phyloP scores from a whole-genome alignment of 2,113 vertebrate genomes.

The Nanorana parkeri region DNA sequence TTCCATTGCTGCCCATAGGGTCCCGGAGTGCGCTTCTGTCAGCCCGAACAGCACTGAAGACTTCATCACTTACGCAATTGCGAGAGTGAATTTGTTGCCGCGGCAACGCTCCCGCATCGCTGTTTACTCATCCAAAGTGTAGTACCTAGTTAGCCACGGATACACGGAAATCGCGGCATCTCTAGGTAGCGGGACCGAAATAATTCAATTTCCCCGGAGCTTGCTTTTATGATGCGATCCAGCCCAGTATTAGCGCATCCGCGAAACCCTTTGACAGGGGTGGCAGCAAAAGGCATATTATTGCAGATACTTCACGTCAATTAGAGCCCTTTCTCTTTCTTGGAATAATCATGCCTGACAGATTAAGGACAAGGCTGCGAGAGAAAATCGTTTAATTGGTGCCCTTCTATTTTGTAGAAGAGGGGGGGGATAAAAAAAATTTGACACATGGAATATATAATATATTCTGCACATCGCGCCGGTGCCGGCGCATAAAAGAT shows the following conservation, averaged over 20 bases:
- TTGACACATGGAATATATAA: constrained; percentile 70
- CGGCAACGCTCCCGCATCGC: constrained; percentile 76
- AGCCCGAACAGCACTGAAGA: constrained; percentile 83
- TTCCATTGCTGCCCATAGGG: constrained; percentile 78
- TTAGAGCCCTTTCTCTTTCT: constrained; percentile 83
- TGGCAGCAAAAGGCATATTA: constrained; percentile 84
- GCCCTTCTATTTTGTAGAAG: constrained; percentile 76
- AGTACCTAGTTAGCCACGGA: constrained; percentile 81
- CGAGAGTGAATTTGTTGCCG: constrained; percentile 83
- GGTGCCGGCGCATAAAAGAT: constrained; percentile 71
- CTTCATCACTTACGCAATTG: constrained; percentile 82
- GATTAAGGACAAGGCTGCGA: constrained; percentile 82
- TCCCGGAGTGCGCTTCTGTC: constrained; percentile 83
- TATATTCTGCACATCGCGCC: constrained; percentile 76
- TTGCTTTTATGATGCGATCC: constrained; percentile 82
- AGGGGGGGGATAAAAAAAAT: constrained; percentile 54
- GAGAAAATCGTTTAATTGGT: constrained; percentile 83
- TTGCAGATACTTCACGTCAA: constrained; percentile 85
- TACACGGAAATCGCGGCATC: constrained; percentile 84
- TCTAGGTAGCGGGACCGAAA: constrained; percentile 83
- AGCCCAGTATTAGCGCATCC: constrained; percentile 85
- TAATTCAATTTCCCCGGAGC: constrained; percentile 86
- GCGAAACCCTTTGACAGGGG: constrained; percentile 84
- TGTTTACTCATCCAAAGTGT: constrained; percentile 82
- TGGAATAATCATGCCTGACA: constrained; percentile 85